Evolutionary conservation across 2,888 invertebrate species (phyloP), one percentile per base, ranked within the genome.

Genomic region (Drosophila pseudotakahashii): DNA sequence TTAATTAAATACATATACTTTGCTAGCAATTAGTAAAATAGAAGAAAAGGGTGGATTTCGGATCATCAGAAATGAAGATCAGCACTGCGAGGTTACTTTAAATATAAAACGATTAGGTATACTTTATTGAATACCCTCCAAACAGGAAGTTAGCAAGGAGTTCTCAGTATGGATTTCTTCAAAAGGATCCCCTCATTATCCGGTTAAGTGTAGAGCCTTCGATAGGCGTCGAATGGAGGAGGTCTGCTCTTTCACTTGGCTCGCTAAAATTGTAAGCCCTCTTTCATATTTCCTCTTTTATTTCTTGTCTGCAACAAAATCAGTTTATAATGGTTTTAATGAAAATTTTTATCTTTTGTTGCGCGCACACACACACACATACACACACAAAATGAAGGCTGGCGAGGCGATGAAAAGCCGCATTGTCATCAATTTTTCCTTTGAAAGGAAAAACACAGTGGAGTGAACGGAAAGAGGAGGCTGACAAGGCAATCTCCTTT

Each of bases 281-380:
- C 54, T 26, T 69, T 54, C 63, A 52, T 41, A 34, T 48, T 75
- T 19, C 51, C 50, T 54, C 52, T 54, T 61, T 47, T 48, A 61
- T 47, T 59, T 60, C 75, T 50, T 55, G 64, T 69, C 77, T 70
- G 79, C 72, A 59, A 74, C 58, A 66, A 60, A 69, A 66, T 64
- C 81, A 76, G 81, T 64, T 79, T 81, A 77, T 84, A 87, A 87
- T 81, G 79, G 82, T 78, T 84, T 88, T 84, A 84, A 84, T 84
- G 80, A 84, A 66, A 84, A 85, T 88, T 84, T 87, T 85, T 82
- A 88, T 88, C 88, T 88, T 75, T 86, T 86, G 77, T 80, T 82
- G 76, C 71, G 60, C 76, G 47, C 62, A 50, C 26, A 60, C 63
- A 62, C 44, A 61, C 60, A 48, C n/a, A 62, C 44, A 61, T 48